Percentiles rank a stretch among this genome's conserved stretches.
These are phyloP conservation scores for Pangasianodon gigas DNA, from an alignment of 2,113 vertebrate genomes.

Conservation along the genomic window DNA sequence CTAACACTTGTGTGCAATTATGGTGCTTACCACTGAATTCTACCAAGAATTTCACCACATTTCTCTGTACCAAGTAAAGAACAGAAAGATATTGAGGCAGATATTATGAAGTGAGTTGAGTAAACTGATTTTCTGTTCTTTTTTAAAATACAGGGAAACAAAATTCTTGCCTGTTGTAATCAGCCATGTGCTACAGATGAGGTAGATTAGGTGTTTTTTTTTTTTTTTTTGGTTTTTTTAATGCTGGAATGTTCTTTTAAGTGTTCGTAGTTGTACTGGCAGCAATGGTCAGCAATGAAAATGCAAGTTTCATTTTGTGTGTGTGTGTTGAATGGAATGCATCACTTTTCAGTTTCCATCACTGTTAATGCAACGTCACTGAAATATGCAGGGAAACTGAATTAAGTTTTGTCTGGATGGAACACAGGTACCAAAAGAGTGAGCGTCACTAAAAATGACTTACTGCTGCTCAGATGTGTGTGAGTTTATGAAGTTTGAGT, in stretches of 20 bases:
- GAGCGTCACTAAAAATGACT: background rate
- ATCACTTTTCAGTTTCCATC: constrained; percentile 14
- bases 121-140: background rate
- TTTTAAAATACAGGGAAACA: background rate
- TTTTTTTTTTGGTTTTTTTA: background rate
- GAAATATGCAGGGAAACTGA: constrained; percentile 9
- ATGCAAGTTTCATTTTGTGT: background rate
- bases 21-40: background rate
- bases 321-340: background rate
- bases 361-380: background rate
- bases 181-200: background rate
- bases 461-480: background rate
- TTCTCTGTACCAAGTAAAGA: background rate
- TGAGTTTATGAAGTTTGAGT: background rate
- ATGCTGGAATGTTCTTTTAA: background rate
- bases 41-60: background rate
- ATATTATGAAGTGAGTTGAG: background rate
- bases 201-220: background rate
- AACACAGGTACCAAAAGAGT: background rate
- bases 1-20: background rate
- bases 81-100: background rate
- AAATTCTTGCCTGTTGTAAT: background rate
- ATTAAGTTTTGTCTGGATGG: background rate
- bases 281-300: background rate
- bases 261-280: background rate